phyloP scores from a whole-genome alignment of 1,140 invertebrate species.

The Penaeus vannamei region DNA sequence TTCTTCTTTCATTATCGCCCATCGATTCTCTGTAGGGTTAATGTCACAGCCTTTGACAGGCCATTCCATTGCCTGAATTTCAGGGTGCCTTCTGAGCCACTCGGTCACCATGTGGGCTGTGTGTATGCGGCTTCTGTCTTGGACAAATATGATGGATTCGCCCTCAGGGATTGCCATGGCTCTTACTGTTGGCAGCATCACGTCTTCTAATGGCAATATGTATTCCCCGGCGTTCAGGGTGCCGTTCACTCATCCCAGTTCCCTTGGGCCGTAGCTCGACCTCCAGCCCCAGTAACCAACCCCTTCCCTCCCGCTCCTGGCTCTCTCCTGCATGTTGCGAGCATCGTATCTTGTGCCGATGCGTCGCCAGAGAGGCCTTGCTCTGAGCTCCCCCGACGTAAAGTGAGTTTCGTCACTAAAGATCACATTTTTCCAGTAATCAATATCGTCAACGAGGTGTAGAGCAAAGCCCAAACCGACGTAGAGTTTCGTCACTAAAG shows the following conservation, averaged over 20 bases:
- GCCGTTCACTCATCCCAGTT: not conserved
- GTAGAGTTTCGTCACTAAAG: too few species aligned
- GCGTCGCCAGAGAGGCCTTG: constrained; percentile 1
- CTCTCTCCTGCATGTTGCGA: not conserved
- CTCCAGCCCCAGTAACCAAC: not conserved
- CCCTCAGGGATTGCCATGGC: too few species aligned
- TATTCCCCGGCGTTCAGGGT: not conserved
- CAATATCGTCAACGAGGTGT: too few species aligned
- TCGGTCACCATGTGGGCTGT: not conserved
- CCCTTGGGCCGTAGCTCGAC: constrained; percentile 7
- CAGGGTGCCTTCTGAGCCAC: not conserved
- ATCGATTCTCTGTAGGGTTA: too few species aligned
- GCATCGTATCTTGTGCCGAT: constrained; percentile 12
- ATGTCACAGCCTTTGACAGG: too few species aligned
- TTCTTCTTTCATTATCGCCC: not conserved
- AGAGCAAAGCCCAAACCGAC: too few species aligned
- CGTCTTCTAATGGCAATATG: too few species aligned
- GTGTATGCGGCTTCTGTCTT: not conserved
- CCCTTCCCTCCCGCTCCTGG: not conserved
- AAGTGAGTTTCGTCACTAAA: constrained; percentile 10
- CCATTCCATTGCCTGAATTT: not conserved
- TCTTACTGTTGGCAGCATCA: too few species aligned
- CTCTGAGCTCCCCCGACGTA: not conserved
- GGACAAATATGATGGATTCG: constrained; percentile 12
- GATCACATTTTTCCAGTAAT: too few species aligned